Base-by-base conservation (phyloP, 2,113 vertebrate species). In the Elachura formosa region DNA sequence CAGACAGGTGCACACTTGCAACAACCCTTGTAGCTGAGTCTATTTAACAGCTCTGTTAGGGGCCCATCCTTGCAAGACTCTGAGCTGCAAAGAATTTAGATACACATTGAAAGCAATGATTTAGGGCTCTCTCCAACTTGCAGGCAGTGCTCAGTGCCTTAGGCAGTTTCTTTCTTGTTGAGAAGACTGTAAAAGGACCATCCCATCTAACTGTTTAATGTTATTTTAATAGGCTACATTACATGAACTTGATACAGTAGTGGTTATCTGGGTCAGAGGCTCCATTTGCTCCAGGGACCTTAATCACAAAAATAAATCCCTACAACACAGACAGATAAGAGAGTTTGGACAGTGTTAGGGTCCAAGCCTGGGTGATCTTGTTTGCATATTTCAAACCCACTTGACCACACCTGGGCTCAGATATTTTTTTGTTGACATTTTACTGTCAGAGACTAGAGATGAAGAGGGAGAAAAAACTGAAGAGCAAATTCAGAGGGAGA, bases 1-100 rank as follows among this genome's bases (percentile, higher is more conserved):
- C 66, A 93, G 84, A 90, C 94, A 96, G 96, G 89, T 96, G 95
- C 79, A 92, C 77, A 38, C 84, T 95, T 91, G 91, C 79, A 92
- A 49, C 84, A 87, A 38, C 75, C 62, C 75, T 63, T 87, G 77
- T 74, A 85, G 87, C 76, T 20, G 64, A 94, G 64, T 31, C 71
- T 73, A 58, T 86, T 93, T 92, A 95, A 90, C 79, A 92, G 83
- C 83, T 94, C 80, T 90, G 59, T 83, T 80, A 92, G 93, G 36
- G 90, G 90, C 90, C 82, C 64, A 59, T 59, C 72, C 61, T 80
- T 77, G 31, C 72, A 81, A 86, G 82, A 48, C 55, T 38, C 2
- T 12, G 84, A 84, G 75, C 55, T 28, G 19, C 78, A 73, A 55
- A 63, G 43, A 86, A 62, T 69, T 77, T 58, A 90, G 73, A 92